These are phyloP conservation scores for Maylandia zebra DNA, from an alignment of 2,113 vertebrate species.

Conservation along the genomic window DNA sequence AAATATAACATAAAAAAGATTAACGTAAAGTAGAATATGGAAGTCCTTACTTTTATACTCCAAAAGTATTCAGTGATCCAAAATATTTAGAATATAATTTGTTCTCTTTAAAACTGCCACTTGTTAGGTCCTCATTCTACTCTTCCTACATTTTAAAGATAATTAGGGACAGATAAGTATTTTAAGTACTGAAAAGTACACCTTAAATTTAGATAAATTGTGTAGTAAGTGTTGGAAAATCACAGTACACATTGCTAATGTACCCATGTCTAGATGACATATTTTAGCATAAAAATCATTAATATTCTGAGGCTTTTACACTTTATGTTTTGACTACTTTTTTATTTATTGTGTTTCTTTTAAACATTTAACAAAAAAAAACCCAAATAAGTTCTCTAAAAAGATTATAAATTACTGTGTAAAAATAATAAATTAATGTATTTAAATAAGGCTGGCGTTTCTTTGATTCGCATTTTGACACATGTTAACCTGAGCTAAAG, in stretches of 20 bases:
- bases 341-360: not conserved
- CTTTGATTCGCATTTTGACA: not conserved
- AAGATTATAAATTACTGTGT: not conserved
- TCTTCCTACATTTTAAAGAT: not conserved
- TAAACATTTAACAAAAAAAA: not conserved
- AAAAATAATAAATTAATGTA: not conserved
- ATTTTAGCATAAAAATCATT: not conserved
- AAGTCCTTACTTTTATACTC: not conserved
- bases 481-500: not conserved
- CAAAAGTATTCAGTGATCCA: not conserved
- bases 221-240: not conserved
- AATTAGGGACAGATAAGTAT: not conserved
- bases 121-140: not conserved
- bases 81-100: not conserved
- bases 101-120: not conserved
- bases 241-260: not conserved
- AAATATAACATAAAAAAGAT: not conserved
- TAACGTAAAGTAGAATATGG: not conserved
- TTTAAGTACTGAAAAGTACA: not conserved
- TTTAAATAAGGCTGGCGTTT: not conserved
- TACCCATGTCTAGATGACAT: fast-evolving
- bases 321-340: not conserved
- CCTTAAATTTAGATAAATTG: not conserved
- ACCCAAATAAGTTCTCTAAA: fast-evolving
- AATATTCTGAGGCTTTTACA: not conserved